Percentiles rank a stretch among this genome's conserved stretches.
These are phyloP conservation scores for Athene cunicularia DNA, from an alignment of 2,113 vertebrate genomes.

Conservation along the genomic window DNA sequence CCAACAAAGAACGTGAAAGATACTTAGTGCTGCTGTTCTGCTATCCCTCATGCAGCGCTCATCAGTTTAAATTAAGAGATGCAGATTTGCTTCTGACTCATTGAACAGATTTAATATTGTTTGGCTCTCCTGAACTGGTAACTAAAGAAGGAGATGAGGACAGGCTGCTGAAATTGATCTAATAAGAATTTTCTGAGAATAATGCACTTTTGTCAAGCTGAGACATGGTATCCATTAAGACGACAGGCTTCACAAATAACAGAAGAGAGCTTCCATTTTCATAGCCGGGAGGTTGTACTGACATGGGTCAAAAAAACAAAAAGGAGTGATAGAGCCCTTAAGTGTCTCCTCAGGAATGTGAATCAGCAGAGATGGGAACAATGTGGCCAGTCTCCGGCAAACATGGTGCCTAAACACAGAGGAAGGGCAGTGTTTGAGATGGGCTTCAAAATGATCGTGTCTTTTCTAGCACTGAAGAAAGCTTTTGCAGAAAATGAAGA, in stretches of 20 bases:
- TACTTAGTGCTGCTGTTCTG: neutral
- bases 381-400: neutral
- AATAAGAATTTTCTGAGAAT: slow-evolving; percentile 32
- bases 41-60: neutral
- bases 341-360: neutral
- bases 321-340: neutral
- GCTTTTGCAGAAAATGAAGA: slow-evolving; percentile 78
- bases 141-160: slow-evolving; percentile 14
- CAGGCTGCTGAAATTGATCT: slow-evolving; percentile 7
- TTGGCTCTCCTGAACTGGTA: slow-evolving; percentile 18
- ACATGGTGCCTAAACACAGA: neutral
- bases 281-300: neutral
- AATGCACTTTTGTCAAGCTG: slow-evolving; percentile 42
- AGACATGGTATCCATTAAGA: neutral
- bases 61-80: neutral
- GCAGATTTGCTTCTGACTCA: neutral
- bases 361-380: neutral
- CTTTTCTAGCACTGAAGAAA: slow-evolving; percentile 84
- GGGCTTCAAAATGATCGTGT: neutral
- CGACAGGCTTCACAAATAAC: neutral
- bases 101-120: slow-evolving; percentile 48
- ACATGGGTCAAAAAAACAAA: neutral
- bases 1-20: neutral
- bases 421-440: neutral
- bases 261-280: neutral